Base-by-base conservation (phyloP, 2,113 vertebrate genomes). In the Limnothrissa miodon region DNA sequence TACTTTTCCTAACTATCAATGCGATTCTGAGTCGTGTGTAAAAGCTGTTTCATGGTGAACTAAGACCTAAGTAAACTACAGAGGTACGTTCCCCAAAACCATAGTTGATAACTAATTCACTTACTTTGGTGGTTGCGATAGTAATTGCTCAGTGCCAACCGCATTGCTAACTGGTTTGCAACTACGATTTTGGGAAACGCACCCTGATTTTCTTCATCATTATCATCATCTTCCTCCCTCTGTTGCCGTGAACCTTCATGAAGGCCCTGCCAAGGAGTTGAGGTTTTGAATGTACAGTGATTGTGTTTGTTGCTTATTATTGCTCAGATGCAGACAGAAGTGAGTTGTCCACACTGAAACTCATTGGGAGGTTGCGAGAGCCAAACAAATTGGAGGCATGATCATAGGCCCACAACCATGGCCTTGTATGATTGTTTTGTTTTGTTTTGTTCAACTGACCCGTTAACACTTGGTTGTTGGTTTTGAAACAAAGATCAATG, bases 401-500 rank as follows among this genome's bases (percentile, higher is more conserved):
- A 53, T 53, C 51, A 42, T 53, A 21, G 56, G 62, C 29, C 33
- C 29, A 66, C 9, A 11, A 13, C n/a, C n/a, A 70, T 36, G 33
- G 66, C 66, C 66, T 33, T 36, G 29, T 39, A 36, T 56, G 19
- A 56, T 53, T 56, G 19, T 59, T 39, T 53, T 33, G n/a, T 80
- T 82, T 83, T 39, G 78, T 85, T 0, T 15, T 70, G 33, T 17
- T 74, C 25, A 15, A 74, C 66, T 74, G 66, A 74, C 66, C 33
- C 36, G 66, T 74, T 74, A 74, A 74, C 29, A 74, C 66, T 74
- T 74, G 2, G 66, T 29, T 74, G 66, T 74, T 74, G 66, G 66
- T 15, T 74, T 36, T 74, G 66, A 74, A 74, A 74, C 66, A 74
- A 74, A 74, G 66, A 15, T 74, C 66, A 74, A 74, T 74, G 66